These are phyloP conservation scores for Panthera uncia DNA, from an alignment of 2,113 vertebrate genomes.

Conservation along the genomic window DNA sequence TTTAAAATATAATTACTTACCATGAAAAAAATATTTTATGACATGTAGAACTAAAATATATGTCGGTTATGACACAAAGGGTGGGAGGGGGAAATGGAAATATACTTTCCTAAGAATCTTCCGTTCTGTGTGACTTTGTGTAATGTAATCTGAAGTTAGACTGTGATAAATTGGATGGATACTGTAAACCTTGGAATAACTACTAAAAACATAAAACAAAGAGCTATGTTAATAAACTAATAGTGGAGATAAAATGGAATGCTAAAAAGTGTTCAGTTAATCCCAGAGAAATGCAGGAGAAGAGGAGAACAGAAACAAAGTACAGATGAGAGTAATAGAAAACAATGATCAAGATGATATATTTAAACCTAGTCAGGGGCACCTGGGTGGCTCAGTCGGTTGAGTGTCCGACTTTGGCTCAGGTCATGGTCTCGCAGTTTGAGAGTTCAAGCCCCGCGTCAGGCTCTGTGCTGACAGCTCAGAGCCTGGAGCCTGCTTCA, in stretches of 20 bases:
- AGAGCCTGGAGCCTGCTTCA: no score
- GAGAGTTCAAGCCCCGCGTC: no score
- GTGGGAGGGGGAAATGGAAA: background rate
- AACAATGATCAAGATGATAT: background rate
- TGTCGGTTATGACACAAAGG: background rate
- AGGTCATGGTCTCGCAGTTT: no score
- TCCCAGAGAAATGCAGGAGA: background rate
- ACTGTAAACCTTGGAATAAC: background rate
- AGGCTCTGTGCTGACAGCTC: no score
- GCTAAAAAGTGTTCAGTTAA: background rate
- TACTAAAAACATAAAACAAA: background rate
- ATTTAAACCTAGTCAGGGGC: background rate
- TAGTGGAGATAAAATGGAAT: background rate
- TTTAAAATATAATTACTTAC: background rate
- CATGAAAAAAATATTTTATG: background rate
- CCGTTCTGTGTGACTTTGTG: background rate
- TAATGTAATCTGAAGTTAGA: background rate
- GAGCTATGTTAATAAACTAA: background rate
- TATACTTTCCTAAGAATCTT: background rate
- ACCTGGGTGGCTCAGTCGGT: no score
- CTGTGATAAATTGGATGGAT: background rate
- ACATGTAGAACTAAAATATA: background rate
- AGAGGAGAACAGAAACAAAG: background rate
- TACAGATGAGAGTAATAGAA: background rate
- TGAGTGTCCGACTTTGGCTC: no score